phyloP scores from a whole-genome alignment of 2,113 vertebrate species.

The Pycnonotus jocosus region DNA sequence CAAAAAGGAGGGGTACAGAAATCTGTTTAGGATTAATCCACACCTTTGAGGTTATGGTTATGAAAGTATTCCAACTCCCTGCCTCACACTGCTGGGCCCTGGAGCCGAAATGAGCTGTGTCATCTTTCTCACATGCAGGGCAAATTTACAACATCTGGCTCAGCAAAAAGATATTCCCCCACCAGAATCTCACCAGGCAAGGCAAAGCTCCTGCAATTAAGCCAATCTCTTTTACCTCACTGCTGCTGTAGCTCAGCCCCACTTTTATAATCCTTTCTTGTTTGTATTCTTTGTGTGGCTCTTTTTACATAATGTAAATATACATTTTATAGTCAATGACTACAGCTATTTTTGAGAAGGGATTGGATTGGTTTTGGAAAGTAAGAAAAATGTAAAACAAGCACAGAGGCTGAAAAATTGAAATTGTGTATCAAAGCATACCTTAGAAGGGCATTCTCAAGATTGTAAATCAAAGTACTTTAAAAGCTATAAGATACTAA shows the following conservation, averaged over 20 bases:
- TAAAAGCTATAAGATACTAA: neutral
- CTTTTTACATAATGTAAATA: neutral
- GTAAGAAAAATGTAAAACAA: neutral
- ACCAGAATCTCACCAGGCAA: slow-evolving; percentile 20
- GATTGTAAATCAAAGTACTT: neutral
- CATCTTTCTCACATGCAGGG: neutral
- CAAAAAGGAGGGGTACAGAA: neutral
- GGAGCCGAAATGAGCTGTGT: neutral
- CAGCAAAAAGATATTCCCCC: slow-evolving; percentile 9
- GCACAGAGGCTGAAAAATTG: neutral
- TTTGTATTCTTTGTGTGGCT: neutral
- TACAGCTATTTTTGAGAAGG: neutral
- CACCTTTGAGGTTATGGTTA: neutral
- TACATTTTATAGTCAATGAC: neutral
- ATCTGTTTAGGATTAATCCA: neutral
- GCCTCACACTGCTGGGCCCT: neutral
- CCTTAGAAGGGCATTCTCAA: neutral
- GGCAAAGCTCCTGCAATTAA: slow-evolving; percentile 25
- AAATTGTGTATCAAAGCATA: neutral
- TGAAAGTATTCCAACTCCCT: neutral
- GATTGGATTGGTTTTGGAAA: neutral
- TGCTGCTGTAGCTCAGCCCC: neutral
- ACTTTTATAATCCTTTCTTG: neutral
- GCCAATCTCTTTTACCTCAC: neutral
- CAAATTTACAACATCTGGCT: slow-evolving; percentile 29